Percentiles rank a stretch among this genome's conserved stretches.
These are phyloP conservation scores for Chelidonichthys spinosus DNA, from an alignment of 2,797 vertebrate species.

Conservation along the genomic window DNA sequence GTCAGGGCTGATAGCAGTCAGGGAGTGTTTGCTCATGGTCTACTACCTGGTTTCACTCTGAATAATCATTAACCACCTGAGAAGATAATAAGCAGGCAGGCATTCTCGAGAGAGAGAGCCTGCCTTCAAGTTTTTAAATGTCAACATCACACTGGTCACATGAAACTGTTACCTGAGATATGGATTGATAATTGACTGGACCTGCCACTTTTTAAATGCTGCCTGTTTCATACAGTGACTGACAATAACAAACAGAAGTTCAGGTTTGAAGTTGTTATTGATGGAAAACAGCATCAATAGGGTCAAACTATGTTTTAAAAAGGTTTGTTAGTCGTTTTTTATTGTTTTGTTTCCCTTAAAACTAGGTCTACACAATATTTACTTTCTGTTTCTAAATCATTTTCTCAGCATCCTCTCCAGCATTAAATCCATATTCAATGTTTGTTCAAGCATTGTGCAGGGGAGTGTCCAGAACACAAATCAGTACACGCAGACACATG, in stretches of 20 bases:
- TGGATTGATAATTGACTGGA: constrained; percentile 54
- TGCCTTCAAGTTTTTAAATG: constrained; percentile 44
- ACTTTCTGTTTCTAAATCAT: neutral
- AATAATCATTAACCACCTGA: constrained; percentile 83
- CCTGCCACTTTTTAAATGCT: constrained; percentile 36
- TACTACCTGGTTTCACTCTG: constrained; percentile 82
- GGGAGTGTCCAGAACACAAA: neutral
- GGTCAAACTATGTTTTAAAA: neutral
- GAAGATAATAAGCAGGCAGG: constrained; percentile 53
- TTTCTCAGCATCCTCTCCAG: neutral
- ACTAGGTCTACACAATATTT: neutral
- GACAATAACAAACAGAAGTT: neutral
- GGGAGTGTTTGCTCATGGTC: constrained; percentile 70
- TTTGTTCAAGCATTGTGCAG: neutral
- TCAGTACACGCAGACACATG: neutral
- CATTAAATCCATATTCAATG: neutral
- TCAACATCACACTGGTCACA: constrained; percentile 38
- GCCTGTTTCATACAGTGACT: constrained; percentile 7
- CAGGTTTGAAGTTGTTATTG: neutral
- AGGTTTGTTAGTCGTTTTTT: neutral
- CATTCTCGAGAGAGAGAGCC: constrained; percentile 68
- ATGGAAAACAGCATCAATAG: neutral
- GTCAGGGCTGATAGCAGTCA: constrained; percentile 71
- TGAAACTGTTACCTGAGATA: constrained; percentile 13
- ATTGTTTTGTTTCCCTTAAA: neutral